These are phyloP conservation scores for Thyatira batis DNA, from an alignment of 2,888 invertebrate genomes.

Conservation along the genomic window DNA sequence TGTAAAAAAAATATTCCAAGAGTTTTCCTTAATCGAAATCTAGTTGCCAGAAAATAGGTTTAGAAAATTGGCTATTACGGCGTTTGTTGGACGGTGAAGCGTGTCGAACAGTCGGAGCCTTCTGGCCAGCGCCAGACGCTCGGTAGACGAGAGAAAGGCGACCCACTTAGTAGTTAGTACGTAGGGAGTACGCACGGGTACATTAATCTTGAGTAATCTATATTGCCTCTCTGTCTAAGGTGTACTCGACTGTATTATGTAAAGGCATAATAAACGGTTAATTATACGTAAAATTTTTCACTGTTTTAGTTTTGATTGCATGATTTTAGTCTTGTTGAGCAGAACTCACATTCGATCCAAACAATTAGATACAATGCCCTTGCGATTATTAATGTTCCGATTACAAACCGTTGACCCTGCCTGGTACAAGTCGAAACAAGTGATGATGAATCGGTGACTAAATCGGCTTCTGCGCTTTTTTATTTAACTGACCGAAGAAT, in stretches of 20 bases:
- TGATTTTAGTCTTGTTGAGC: not conserved
- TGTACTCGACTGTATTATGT: not conserved
- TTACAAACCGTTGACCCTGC: not conserved
- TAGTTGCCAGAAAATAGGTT: not conserved
- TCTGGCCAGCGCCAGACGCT: conserved; percentile 51
- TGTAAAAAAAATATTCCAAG: not conserved
- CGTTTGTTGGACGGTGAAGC: not conserved
- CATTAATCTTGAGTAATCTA: conserved; percentile 42
- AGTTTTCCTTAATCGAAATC: not conserved
- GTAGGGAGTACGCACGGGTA: conserved; percentile 25
- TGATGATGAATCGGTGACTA: not conserved
- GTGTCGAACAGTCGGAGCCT: not conserved
- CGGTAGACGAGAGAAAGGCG: conserved; percentile 72
- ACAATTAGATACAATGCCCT: not conserved
- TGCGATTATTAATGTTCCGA: not conserved
- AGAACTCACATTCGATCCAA: not conserved
- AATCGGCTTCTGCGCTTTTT: not conserved
- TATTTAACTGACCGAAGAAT: not conserved
- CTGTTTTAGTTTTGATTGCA: too few species aligned
- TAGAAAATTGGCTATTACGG: not conserved
- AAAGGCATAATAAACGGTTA: not conserved
- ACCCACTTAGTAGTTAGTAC: conserved; percentile 44
- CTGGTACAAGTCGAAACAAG: not conserved
- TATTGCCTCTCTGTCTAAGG: not conserved
- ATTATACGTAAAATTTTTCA: not conserved